phyloP scores from a whole-genome alignment of 1,140 invertebrate genomes.

The Cydia fagiglandana region DNA sequence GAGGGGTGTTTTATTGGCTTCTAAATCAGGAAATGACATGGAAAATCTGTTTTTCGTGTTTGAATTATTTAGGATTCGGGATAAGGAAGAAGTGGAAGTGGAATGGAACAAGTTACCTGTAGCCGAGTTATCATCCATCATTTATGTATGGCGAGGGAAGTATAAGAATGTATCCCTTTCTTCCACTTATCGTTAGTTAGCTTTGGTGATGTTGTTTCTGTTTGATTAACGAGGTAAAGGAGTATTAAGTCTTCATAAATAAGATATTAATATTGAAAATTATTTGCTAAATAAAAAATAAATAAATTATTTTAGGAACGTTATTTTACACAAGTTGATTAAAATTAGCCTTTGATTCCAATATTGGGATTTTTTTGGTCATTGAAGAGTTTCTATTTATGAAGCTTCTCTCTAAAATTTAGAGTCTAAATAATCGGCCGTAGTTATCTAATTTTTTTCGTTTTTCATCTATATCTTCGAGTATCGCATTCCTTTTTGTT shows the following conservation, averaged over 20 bases:
- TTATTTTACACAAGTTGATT: too few species aligned
- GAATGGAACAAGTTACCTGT: constrained; percentile 1
- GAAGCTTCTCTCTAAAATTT: too few species aligned
- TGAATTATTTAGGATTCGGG: constrained; percentile 18
- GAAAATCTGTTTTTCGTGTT: constrained; percentile 26
- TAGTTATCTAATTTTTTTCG: too few species aligned
- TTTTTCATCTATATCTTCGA: too few species aligned
- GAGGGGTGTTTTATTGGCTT: constrained; percentile 21
- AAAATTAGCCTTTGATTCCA: too few species aligned
- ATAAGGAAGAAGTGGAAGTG: background rate
- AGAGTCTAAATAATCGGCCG: too few species aligned
- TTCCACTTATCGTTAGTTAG: background rate
- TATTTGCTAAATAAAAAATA: too few species aligned
- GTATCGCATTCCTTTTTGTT: background rate
- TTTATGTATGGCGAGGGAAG: constrained; percentile 8
- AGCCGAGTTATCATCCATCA: constrained; percentile 16
- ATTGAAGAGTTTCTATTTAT: too few species aligned
- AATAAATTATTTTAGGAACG: background rate
- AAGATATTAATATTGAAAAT: background rate
- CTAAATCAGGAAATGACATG: constrained; percentile 6
- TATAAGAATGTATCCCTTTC: constrained; percentile 1
- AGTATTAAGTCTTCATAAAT: background rate
- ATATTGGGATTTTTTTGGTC: too few species aligned
- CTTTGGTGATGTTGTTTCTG: background rate
- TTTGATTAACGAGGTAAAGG: background rate